Conservation (phyloP, 2,113 vertebrate genomes). For the Vireo altiloquus region DNA sequence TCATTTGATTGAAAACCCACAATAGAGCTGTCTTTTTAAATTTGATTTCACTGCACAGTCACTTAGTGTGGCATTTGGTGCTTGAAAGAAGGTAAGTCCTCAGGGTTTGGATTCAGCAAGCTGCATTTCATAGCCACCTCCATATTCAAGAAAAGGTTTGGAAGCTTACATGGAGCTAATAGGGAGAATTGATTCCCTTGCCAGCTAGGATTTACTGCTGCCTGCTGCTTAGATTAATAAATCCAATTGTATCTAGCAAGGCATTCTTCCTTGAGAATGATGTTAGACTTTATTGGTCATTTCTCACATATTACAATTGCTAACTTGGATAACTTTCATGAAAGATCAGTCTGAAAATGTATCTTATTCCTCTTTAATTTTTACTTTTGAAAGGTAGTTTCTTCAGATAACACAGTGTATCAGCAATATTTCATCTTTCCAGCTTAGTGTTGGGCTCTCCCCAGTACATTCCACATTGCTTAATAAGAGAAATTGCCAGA, state of each 20-base stretch:
- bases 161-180: background rate
- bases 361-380: constrained; percentile 16
- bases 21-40: background rate
- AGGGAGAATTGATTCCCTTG: background rate
- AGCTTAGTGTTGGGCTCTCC: background rate
- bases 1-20: background rate
- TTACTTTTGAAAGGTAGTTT: background rate
- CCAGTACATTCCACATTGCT: background rate
- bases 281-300: background rate
- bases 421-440: constrained; percentile 14
- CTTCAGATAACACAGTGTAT: background rate
- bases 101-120: background rate
- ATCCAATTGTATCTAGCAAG: background rate
- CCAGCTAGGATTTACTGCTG: background rate
- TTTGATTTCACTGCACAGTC: background rate
- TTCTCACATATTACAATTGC: constrained; percentile 7
- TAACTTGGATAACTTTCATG: background rate
- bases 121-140: background rate
- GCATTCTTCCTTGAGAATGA: background rate
- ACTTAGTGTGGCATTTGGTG: background rate
- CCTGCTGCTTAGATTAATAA: constrained; percentile 28
- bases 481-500: constrained; percentile 37
- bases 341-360: background rate
- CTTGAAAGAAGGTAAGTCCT: background rate
- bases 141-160: background rate